Conservation (phyloP, 2,113 vertebrate genomes). For the Callospermophilus lateralis region DNA sequence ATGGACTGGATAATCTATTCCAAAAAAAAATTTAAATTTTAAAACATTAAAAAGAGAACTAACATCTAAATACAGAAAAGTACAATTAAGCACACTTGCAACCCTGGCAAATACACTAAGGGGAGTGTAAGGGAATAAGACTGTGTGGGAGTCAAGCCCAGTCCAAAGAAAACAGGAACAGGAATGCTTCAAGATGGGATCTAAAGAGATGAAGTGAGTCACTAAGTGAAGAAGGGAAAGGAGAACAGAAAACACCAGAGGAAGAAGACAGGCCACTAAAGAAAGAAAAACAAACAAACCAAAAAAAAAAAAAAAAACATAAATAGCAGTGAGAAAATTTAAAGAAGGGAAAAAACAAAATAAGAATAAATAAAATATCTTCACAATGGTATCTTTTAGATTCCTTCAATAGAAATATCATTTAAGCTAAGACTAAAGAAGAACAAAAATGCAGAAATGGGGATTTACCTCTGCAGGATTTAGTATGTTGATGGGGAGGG, state of each 20-base stretch:
- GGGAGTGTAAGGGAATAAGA: constrained; percentile 62
- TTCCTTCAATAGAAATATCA: neutral
- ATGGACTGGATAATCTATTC: neutral
- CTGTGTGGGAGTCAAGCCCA: constrained; percentile 69
- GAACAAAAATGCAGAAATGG: neutral
- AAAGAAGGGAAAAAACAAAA: neutral
- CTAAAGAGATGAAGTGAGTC: constrained; percentile 73
- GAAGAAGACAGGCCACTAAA: neutral
- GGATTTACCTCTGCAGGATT: neutral
- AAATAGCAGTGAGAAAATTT: neutral
- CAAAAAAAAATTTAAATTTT: constrained; percentile 48
- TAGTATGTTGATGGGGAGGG: neutral
- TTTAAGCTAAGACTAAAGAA: constrained; percentile 41
- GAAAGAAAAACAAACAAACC: neutral
- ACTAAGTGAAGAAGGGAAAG: constrained; percentile 48
- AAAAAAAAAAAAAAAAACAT: neutral
- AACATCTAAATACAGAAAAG: constrained; percentile 59
- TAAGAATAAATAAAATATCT: neutral
- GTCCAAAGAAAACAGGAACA: constrained; percentile 72
- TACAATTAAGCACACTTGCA: constrained; percentile 61
- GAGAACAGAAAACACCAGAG: constrained; percentile 58
- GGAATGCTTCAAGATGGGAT: constrained; percentile 69
- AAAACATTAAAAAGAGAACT: constrained; percentile 23
- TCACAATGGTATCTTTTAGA: neutral
- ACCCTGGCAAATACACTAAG: constrained; percentile 64